Base-by-base conservation (phyloP, 2,113 vertebrate genomes). In the Psephotus haematonotus region DNA sequence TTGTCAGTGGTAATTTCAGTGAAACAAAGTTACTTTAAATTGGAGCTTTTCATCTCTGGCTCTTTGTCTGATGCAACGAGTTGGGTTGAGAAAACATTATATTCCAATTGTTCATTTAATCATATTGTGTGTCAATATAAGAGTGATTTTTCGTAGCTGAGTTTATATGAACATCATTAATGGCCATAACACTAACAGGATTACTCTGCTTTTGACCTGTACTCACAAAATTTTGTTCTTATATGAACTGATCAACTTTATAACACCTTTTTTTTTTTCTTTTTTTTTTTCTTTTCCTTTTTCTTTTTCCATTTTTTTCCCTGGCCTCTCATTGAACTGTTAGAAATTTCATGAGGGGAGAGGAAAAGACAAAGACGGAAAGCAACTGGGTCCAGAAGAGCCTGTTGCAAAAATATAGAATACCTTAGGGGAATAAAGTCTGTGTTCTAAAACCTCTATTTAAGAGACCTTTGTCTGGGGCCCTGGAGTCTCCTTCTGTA, bases 351-450 rank as follows among this genome's bases (percentile, higher is more conserved):
- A 68, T 44, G 25, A 81, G 6, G 6, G 4, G 4, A 82, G 27
- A 70, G 57, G 24, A 91, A 79, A 50, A 75, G 25, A 11, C 49
- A 44, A 65, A 69, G 33, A 47, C 69, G 28, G 19, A 76, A 94
- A 62, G 22, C 9, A 65, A 59, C 13, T 53, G 39, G 8, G 18
- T 82, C 77, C 24, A 81, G 81, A 92, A 93, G n/a, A 90, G 17
- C 24, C 27, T 15, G 17, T 37, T 96, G 55, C 20, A 92, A 96
- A 93, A 89, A 81, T 50, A 92, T 33, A 93, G 84, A 92, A 69
- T 74, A n/a, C 17, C 14, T 59, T 41, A 17, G 27, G 52, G 69
- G 24, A 17, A 89, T 64, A 39, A 85, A 87, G 19, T 62, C 57
- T 55, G 24, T 59, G 69, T 57, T 24, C 17, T 92, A 18, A 76